Percentiles rank a stretch among this genome's conserved stretches.
Evolutionary conservation across 2,888 invertebrate species (phyloP).

Genomic region (Lutraria lutraria): DNA sequence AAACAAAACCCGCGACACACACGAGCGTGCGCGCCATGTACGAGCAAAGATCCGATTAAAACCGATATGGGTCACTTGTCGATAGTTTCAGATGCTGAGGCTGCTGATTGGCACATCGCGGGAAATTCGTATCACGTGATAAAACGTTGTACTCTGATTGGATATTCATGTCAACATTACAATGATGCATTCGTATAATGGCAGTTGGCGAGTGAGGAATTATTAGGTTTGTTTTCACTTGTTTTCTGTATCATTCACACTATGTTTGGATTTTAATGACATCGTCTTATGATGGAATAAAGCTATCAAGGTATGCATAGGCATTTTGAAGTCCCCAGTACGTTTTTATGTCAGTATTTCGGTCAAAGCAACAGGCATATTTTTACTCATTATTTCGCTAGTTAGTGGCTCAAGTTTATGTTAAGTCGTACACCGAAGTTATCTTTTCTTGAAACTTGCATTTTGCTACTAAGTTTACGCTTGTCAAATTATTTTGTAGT

Average conservation of each 20-base stretch:
- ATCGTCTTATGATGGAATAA: conserved; percentile 33
- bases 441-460: conserved; percentile 16
- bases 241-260: conserved; percentile 10
- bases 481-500: neutral
- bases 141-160: conserved; percentile 48
- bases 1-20: neutral
- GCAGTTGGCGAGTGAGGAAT: conserved; percentile 40
- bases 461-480: neutral
- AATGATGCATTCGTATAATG: conserved; percentile 55
- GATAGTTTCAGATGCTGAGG: conserved; percentile 57
- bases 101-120: conserved; percentile 69
- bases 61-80: conserved; percentile 61
- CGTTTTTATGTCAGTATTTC: neutral
- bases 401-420: neutral
- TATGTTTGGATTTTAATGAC: conserved; percentile 27
- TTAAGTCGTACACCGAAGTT: neutral
- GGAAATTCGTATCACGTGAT: conserved; percentile 64
- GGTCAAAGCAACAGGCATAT: conserved; percentile 6
- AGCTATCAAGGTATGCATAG: conserved; percentile 27
- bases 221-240: neutral
- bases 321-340: neutral
- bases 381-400: neutral
- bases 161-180: conserved; percentile 66
- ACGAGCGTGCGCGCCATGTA: neutral
- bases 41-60: conserved; percentile 30